A percentile compares a stretch with the other conserved stretches of the same genome.
These are phyloP conservation scores for Todiramphus saurophagus DNA, from an alignment of 2,113 vertebrate species.

Conservation along the genomic window DNA sequence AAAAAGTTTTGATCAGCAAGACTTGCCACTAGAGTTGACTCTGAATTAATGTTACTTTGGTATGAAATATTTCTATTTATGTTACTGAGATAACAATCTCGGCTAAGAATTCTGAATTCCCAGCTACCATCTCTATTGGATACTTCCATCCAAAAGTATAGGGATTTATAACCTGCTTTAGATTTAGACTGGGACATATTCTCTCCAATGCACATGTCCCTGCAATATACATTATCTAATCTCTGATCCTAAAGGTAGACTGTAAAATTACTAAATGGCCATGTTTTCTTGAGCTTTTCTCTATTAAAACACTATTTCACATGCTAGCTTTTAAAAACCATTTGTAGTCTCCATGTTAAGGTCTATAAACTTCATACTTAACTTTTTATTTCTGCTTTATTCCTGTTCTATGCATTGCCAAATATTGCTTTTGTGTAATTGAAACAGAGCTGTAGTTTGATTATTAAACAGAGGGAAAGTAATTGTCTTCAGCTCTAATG, in stretches of 20 bases:
- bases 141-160: background rate
- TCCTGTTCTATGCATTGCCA: background rate
- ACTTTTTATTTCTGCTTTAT: constrained; percentile 46
- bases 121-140: background rate
- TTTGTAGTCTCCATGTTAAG: background rate
- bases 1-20: background rate
- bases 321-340: background rate
- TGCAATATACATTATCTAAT: background rate
- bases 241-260: background rate
- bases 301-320: background rate
- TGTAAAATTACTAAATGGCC: background rate
- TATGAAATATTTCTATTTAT: background rate
- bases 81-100: background rate
- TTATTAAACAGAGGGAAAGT: constrained; percentile 20
- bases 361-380: constrained; percentile 21
- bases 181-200: background rate
- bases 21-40: background rate
- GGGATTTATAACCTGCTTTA: background rate
- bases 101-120: background rate
- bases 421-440: constrained; percentile 58
- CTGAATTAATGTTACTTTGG: background rate
- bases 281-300: background rate
- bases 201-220: background rate
- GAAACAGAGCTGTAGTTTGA: constrained; percentile 9
- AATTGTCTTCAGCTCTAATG: background rate